A percentile compares a stretch with the other conserved stretches of the same genome.
Conservation (phyloP, 2,797 vertebrate genomes). For the Iguana delicatissima region DNA sequence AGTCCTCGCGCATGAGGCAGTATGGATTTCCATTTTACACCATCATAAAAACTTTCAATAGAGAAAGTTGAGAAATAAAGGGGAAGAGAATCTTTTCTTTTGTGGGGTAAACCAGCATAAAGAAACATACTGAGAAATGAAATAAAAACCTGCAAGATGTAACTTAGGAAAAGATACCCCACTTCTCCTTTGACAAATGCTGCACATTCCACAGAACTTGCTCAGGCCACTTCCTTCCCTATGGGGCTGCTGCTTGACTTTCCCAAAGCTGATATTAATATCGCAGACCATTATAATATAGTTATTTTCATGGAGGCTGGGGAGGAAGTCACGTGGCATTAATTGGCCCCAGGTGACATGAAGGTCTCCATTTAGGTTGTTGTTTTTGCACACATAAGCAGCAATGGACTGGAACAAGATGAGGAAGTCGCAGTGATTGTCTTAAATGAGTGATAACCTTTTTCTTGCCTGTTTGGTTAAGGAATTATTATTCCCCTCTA, state of each 20-base stretch:
- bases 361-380: slow-evolving; percentile 92
- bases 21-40: background rate
- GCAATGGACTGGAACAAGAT: slow-evolving; percentile 94
- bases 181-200: slow-evolving; percentile 82
- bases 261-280: slow-evolving; percentile 99
- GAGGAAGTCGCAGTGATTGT: slow-evolving; percentile 92
- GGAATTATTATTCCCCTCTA: slow-evolving; percentile 83
- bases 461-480: slow-evolving; percentile 87
- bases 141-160: slow-evolving; percentile 42
- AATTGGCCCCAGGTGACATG: slow-evolving; percentile 91
- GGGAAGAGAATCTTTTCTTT: slow-evolving; percentile 24
- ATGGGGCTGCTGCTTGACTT: slow-evolving; percentile 87
- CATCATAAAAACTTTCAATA: background rate
- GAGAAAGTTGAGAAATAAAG: background rate
- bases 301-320: slow-evolving; percentile 98
- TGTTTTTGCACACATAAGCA: slow-evolving; percentile 94
- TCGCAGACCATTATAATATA: slow-evolving; percentile 98
- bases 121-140: slow-evolving; percentile 7
- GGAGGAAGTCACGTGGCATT: slow-evolving; percentile 98
- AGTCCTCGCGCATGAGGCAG: background rate
- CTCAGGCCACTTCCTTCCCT: slow-evolving; percentile 90
- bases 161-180: slow-evolving; percentile 68
- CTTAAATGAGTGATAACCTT: slow-evolving; percentile 79
- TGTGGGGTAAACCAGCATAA: slow-evolving; percentile 40
- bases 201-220: slow-evolving; percentile 91